These are phyloP conservation scores for Thunnus thynnus DNA, from an alignment of 2,113 vertebrate species.

Conservation along the genomic window DNA sequence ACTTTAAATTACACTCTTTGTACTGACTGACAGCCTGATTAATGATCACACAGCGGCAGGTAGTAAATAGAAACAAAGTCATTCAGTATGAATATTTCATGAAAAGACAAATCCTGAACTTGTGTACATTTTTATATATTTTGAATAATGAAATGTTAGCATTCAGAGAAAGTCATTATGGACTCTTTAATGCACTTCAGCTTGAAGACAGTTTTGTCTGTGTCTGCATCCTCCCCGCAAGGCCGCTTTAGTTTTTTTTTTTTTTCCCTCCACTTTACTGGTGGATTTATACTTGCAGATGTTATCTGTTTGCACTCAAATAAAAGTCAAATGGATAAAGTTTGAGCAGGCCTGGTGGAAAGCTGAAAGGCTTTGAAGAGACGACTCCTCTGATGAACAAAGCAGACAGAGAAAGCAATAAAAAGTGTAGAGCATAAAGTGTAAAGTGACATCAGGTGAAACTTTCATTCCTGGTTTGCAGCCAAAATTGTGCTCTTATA, in stretches of 20 bases:
- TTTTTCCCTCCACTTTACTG: not conserved
- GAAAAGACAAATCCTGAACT: not conserved
- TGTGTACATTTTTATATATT: not conserved
- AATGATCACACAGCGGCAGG: no score
- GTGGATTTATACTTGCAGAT: constrained; percentile 65
- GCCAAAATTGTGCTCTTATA: constrained; percentile 34
- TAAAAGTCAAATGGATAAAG: constrained; percentile 57
- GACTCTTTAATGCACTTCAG: constrained; percentile 36
- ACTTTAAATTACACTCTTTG: not conserved
- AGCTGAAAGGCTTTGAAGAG: constrained; percentile 42
- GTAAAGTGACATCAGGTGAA: constrained; percentile 60
- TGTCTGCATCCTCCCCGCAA: constrained; percentile 17
- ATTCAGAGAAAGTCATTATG: constrained; percentile 29
- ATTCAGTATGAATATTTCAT: constrained; percentile 27
- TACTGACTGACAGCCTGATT: no score
- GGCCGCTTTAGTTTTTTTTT: not conserved
- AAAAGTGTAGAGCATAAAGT: constrained; percentile 30
- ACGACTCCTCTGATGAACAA: constrained; percentile 38
- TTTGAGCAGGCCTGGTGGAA: constrained; percentile 24
- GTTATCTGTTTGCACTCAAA: constrained; percentile 58
- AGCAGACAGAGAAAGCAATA: constrained; percentile 39
- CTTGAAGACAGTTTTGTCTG: constrained; percentile 45
- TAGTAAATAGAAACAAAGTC: constrained; percentile 5
- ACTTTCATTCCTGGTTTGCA: constrained; percentile 40
- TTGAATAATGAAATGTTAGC: constrained; percentile 42